These are phyloP conservation scores for Idaea straminata DNA, from an alignment of 2,888 invertebrate genomes.

Conservation along the genomic window DNA sequence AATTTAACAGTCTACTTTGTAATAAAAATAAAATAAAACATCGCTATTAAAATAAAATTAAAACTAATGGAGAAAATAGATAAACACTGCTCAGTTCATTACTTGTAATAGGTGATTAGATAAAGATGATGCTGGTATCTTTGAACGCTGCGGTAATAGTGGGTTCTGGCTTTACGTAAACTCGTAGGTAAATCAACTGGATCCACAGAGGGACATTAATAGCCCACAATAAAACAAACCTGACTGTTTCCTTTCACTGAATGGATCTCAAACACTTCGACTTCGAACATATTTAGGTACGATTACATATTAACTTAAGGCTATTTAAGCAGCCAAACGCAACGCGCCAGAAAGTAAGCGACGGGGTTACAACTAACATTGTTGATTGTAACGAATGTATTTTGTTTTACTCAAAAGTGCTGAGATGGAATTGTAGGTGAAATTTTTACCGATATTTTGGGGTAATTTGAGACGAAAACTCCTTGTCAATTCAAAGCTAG, in stretches of 20 bases:
- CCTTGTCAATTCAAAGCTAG: too few species aligned
- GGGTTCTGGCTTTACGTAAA: conserved; percentile 37
- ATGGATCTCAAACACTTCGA: conserved; percentile 47
- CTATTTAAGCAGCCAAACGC: too few species aligned
- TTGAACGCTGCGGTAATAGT: conserved; percentile 35
- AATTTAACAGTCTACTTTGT: background rate
- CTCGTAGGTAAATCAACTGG: conserved; percentile 57
- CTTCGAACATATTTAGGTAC: conserved; percentile 44
- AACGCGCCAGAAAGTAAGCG: too few species aligned
- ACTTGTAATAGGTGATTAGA: conserved; percentile 44
- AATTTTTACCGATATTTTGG: too few species aligned
- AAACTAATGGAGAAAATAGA: conserved; percentile 23
- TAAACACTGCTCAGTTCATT: conserved; percentile 37
- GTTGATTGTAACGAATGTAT: too few species aligned
- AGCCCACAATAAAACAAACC: conserved; percentile 65
- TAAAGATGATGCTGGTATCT: conserved; percentile 32
- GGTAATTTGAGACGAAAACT: too few species aligned
- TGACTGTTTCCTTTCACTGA: conserved; percentile 63
- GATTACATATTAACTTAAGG: conserved; percentile 29
- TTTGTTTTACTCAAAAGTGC: too few species aligned
- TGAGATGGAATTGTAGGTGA: too few species aligned
- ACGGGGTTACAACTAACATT: too few species aligned
- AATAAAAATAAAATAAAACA: conserved; percentile 1
- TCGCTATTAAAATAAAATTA: conserved; percentile 4
- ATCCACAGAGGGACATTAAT: conserved; percentile 62